A percentile compares a stretch with the other conserved stretches of the same genome.
Conservation (phyloP, 2,113 vertebrate species). For the Harpagus bidentatus region DNA sequence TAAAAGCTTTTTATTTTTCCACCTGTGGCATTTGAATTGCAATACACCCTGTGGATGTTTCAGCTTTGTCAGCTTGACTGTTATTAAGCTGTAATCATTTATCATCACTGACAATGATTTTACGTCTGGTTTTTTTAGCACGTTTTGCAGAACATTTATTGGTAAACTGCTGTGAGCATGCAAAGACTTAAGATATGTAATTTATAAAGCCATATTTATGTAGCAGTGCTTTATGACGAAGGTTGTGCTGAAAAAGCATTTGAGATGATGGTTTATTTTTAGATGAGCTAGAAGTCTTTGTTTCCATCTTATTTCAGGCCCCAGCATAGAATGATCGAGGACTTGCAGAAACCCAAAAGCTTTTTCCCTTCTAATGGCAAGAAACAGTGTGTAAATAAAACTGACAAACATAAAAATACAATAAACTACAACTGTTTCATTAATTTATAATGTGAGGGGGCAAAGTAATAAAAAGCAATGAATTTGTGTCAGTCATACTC, state of each 20-base stretch:
- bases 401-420: conserved; percentile 34
- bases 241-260: conserved; percentile 17
- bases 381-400: conserved; percentile 53
- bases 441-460: conserved; percentile 22
- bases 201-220: conserved; percentile 46
- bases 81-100: conserved; percentile 32
- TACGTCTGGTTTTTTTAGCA: background rate
- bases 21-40: conserved; percentile 7
- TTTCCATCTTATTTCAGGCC: background rate
- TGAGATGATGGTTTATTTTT: conserved; percentile 28
- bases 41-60: background rate
- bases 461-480: conserved; percentile 41
- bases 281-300: conserved; percentile 13
- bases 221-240: conserved; percentile 20
- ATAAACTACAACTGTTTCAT: conserved; percentile 19
- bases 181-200: conserved; percentile 15
- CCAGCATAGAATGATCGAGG: background rate
- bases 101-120: conserved; percentile 24
- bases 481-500: conserved; percentile 1
- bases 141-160: conserved; percentile 3
- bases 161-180: conserved; percentile 21
- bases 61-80: conserved; percentile 42
- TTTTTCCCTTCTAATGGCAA: background rate
- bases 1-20: conserved; percentile 28
- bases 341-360: conserved; percentile 21